Evolutionary conservation across 2,113 vertebrate genomes (phyloP).

Genomic region (Murina feae): DNA sequence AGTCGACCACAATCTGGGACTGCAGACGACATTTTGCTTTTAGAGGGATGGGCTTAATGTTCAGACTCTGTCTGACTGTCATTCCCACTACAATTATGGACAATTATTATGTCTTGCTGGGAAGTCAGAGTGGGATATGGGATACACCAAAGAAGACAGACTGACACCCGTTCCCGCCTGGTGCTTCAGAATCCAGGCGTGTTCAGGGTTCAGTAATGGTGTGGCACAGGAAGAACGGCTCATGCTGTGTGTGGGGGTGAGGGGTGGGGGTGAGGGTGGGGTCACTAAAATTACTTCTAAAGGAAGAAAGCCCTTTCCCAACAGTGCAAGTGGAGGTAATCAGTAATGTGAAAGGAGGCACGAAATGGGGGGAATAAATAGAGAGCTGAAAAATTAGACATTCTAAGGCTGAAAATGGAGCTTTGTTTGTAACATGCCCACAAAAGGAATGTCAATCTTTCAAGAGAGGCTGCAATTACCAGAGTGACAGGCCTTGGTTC

Average conservation of each 20-base stretch:
- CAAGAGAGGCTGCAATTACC: neutral
- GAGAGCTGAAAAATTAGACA: neutral
- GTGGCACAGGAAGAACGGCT: neutral
- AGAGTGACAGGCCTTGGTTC: neutral
- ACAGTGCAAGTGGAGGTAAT: neutral
- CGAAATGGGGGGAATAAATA: neutral
- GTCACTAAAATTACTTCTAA: neutral
- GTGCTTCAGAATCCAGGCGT: neutral
- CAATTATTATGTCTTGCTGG: conserved; percentile 37
- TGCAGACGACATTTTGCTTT: neutral
- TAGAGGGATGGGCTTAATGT: neutral
- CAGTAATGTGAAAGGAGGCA: neutral
- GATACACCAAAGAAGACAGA: neutral
- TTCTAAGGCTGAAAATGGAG: neutral
- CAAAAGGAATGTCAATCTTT: neutral
- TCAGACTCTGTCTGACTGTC: neutral
- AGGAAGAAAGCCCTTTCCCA: neutral
- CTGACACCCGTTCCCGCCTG: neutral
- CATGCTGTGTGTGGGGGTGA: neutral
- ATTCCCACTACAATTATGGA: neutral
- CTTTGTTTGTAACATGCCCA: neutral
- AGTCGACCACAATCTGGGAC: neutral
- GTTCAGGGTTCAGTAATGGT: neutral
- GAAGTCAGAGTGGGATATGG: neutral
- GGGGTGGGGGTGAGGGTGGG: too few relatives aligned